Conservation (phyloP, 1,140 invertebrate genomes). For the Lepidurus apus region DNA sequence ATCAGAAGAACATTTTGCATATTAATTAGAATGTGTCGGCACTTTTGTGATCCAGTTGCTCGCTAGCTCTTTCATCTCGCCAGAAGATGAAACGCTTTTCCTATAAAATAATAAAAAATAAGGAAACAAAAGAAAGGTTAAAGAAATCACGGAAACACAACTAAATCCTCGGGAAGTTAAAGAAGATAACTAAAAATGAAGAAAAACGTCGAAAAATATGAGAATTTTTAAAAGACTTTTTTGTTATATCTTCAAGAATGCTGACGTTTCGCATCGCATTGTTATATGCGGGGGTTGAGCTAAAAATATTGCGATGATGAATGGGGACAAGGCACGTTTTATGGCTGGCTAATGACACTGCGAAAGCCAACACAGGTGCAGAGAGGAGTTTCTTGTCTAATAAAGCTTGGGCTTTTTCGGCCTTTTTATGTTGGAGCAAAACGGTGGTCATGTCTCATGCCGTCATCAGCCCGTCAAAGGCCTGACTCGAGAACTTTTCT, state of each 20-base stretch:
- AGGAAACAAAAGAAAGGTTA: no score
- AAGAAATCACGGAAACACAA: no score
- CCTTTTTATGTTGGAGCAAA: background rate
- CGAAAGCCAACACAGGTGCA: background rate
- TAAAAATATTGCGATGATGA: background rate
- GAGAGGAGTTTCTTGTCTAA: background rate
- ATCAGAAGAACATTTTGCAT: background rate
- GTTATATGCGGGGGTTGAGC: background rate
- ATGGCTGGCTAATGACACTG: background rate
- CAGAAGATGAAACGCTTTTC: background rate
- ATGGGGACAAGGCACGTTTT: background rate
- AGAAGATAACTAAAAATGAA: no score
- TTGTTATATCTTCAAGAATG: no score
- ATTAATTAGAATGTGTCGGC: background rate
- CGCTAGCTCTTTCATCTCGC: background rate
- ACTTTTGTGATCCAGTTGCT: background rate
- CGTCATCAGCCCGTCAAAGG: constrained; percentile 12
- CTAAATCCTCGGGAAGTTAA: no score
- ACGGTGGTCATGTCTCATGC: background rate
- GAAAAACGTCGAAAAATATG: no score
- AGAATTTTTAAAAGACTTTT: no score
- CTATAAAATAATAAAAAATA: background rate
- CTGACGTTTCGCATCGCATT: no score
- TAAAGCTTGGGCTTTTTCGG: background rate
- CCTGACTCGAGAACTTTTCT: background rate